Base-by-base conservation (phyloP, 2,888 invertebrate genomes). In the Baronia brevicornis region DNA sequence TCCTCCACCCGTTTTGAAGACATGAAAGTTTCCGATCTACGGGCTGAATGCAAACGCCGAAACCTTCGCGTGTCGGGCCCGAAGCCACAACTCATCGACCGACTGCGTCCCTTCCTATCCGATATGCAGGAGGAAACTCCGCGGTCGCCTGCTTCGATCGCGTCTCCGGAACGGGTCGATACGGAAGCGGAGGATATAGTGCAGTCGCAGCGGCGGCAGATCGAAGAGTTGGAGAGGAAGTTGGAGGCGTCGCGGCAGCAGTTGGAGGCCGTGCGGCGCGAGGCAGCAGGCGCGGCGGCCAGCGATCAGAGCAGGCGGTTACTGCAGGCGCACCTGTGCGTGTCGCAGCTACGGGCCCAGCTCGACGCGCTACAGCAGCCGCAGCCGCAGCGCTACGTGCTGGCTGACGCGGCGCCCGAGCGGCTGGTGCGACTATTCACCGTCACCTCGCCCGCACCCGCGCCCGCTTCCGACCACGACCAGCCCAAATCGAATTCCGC, bases 41-140 rank as follows among this genome's bases (percentile, higher is more conserved):
- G 97, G 67, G 93, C 93, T 35, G 97, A 98, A 68, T 88, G 97
- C 52, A 98, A 97, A 72, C 92, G 94, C 36, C 89, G 98, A 27
- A 97, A 93, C 70, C 84, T 98, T 38, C 95, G 97, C 3, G 98
- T 98, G 1, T 97, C 97, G 5, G 98, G 98, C 0, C 92, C 97
- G 0, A 98, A 98, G 65, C 96, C 97, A 4, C 96, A 97, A 63
- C 80, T 98, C 21, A 93, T 98, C 36, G 97, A 98, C 65, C 88
- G 98, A 21, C 80, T 98, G 34, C 92, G 93, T 44, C 93, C 92
- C 1, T 93, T 89, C 64, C 57, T 87, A 28, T 55, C 85, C 1
- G 71, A 84, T 3, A 72, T 86, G 46, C 78, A 74, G 9, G 86
- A 85, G 28, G 74, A 84, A 23, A 62, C 82, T 35, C 86, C 82